Conservation (phyloP, 2,888 invertebrate genomes). For the Cistogaster globosa region DNA sequence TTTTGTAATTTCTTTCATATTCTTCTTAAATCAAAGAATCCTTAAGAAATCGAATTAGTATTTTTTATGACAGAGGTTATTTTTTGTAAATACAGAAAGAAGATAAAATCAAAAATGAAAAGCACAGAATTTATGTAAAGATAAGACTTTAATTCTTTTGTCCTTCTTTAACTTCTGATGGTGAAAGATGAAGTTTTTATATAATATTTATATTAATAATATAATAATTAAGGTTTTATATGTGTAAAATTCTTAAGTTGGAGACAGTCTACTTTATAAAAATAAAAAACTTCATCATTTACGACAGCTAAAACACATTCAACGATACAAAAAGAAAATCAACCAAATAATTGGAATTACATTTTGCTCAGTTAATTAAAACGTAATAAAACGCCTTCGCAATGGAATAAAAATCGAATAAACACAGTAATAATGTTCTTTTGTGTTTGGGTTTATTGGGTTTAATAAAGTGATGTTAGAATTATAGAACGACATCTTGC, state of each 20-base stretch:
- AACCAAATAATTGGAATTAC: neutral
- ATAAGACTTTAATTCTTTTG: no score
- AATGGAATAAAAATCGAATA: constrained; percentile 33
- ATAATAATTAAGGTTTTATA: no score
- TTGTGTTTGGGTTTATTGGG: no score
- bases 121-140: no score
- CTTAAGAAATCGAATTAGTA: neutral
- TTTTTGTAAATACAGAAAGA: neutral
- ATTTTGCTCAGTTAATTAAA: constrained; percentile 5
- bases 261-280: no score
- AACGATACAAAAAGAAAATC: neutral
- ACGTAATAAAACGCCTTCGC: constrained; percentile 41
- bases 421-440: constrained; percentile 38
- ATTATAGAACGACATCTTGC: constrained; percentile 77
- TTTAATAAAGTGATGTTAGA: constrained; percentile 65
- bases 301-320: neutral
- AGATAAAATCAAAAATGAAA: neutral
- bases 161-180: no score
- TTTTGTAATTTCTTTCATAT: constrained; percentile 1
- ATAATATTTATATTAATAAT: no score
- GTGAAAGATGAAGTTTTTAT: no score
- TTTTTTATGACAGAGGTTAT: neutral
- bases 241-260: no score
- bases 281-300: no score
- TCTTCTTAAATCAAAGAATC: neutral